A percentile compares a stretch with the other conserved stretches of the same genome.
Evolutionary conservation across 2,797 vertebrate genomes (phyloP).

Genomic region (Florisuga fusca): DNA sequence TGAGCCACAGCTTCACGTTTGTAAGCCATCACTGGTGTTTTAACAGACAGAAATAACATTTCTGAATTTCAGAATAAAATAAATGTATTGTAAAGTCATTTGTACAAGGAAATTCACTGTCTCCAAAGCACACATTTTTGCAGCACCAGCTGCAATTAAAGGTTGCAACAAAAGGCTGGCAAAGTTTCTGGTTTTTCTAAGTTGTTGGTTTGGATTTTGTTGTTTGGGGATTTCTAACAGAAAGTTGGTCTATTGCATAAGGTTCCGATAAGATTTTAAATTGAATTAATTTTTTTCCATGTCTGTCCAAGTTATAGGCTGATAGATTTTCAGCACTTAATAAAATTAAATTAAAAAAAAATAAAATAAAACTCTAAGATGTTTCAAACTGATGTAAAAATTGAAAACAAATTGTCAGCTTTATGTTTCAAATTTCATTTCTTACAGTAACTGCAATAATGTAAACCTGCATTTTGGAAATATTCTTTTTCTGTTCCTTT

Average conservation of each 20-base stretch:
- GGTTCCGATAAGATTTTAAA: neutral
- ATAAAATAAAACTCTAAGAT: neutral
- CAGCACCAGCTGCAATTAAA: neutral
- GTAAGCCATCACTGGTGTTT: neutral
- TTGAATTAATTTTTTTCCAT: neutral
- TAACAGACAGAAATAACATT: too few species aligned
- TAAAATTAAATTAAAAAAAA: neutral
- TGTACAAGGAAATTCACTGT: slow-evolving; percentile 15
- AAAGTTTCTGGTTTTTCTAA: neutral
- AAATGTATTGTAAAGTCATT: neutral
- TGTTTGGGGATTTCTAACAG: neutral
- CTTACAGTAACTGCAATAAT: neutral
- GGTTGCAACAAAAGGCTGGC: neutral
- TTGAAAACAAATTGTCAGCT: neutral
- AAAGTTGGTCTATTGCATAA: neutral
- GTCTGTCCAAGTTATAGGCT: neutral
- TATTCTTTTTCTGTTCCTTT: neutral
- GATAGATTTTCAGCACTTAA: slow-evolving; percentile 1
- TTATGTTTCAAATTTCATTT: slow-evolving; percentile 9
- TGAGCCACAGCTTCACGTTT: slow-evolving; percentile 41
- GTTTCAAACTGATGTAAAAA: neutral
- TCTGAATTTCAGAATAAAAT: slow-evolving; percentile 38
- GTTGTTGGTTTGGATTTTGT: neutral
- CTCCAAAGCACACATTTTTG: neutral
- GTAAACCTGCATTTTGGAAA: neutral